These are phyloP conservation scores for Vulpes lagopus DNA, from an alignment of 2,113 vertebrate genomes.

Conservation along the genomic window DNA sequence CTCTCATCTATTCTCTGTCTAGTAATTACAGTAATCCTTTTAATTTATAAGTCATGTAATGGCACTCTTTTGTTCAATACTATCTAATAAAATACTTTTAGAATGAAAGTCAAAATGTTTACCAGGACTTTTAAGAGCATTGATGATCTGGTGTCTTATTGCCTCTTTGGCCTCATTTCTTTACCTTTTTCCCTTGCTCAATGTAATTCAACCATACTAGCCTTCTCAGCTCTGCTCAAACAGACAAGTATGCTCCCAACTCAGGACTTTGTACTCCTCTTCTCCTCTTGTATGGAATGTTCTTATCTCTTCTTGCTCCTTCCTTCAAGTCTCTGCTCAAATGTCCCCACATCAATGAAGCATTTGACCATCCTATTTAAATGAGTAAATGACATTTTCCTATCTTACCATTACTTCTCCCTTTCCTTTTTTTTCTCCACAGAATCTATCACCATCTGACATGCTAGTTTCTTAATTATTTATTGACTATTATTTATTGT, in stretches of 20 bases:
- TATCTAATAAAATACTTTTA: neutral
- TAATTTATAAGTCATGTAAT: neutral
- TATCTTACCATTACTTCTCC: neutral
- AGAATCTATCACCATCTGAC: neutral
- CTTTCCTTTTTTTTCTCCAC: neutral
- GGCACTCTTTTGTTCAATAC: neutral
- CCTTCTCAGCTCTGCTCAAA: neutral
- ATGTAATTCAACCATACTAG: neutral
- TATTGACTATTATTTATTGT: neutral
- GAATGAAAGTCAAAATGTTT: constrained; percentile 31
- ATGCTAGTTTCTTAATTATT: neutral
- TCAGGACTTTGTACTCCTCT: neutral
- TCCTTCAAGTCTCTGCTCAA: neutral
- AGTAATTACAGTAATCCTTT: neutral
- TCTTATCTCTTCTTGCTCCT: neutral
- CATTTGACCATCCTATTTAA: neutral
- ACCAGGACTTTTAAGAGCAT: neutral
- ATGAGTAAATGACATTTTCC: neutral
- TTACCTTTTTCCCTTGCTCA: neutral
- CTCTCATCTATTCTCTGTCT: neutral
- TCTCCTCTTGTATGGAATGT: neutral
- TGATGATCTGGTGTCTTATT: neutral
- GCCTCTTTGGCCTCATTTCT: neutral
- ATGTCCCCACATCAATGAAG: neutral
- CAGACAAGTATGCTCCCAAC: neutral